Evolutionary conservation across 2,113 vertebrate species (phyloP).

Genomic region (Bothrops jararaca): DNA sequence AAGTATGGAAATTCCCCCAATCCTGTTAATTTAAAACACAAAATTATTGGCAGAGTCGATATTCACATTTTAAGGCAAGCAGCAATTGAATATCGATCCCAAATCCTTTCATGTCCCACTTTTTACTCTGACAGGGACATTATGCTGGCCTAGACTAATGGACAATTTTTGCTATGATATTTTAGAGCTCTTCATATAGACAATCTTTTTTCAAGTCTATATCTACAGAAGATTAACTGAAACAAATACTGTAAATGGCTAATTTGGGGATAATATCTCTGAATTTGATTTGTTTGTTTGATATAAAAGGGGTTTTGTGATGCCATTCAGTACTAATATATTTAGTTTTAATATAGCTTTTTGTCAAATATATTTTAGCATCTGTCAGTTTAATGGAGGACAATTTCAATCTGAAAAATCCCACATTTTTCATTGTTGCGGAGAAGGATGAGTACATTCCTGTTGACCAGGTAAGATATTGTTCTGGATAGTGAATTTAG

Average conservation of each 20-base stretch:
- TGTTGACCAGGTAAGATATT: slow-evolving; percentile 68
- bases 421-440: slow-evolving; percentile 81
- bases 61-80: neutral
- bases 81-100: neutral
- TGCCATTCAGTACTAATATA: neutral
- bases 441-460: slow-evolving; percentile 75
- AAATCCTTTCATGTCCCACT: neutral
- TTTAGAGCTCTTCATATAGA: neutral
- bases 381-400: slow-evolving; percentile 71
- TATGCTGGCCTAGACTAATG: neutral
- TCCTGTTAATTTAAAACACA: neutral
- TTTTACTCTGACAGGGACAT: neutral
- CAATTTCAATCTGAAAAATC: slow-evolving; percentile 67
- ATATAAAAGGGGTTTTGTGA: neutral
- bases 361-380: slow-evolving; percentile 59
- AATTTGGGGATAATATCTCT: neutral
- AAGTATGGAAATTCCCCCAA: too few species aligned
- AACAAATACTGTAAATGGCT: neutral
- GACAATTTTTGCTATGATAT: neutral
- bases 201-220: neutral
- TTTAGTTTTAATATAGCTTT: neutral
- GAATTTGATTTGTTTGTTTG: neutral
- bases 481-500: neutral
- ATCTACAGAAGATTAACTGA: neutral
- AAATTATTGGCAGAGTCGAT: neutral